Percentiles rank a stretch among this genome's conserved stretches.
Conservation (phyloP, 2,888 invertebrate genomes). For the Suillia variegata region DNA sequence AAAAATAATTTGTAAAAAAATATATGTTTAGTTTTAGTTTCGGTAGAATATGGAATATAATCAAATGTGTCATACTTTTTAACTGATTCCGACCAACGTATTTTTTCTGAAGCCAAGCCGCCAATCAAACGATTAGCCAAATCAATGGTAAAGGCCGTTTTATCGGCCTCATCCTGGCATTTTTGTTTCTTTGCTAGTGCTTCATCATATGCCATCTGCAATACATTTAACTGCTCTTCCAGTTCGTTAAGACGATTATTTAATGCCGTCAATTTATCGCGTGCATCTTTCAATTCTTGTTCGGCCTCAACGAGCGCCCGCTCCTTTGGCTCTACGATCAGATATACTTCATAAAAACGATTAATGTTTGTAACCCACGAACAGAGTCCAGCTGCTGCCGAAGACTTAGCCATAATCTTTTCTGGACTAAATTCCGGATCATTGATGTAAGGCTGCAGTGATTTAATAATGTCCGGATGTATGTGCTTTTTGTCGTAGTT, state of each 20-base stretch:
- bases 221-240: slow-evolving; percentile 75
- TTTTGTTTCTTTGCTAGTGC: slow-evolving; percentile 86
- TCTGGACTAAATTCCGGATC: slow-evolving; percentile 84
- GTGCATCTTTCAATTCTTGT: slow-evolving; percentile 79
- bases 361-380: slow-evolving; percentile 94
- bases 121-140: slow-evolving; percentile 90
- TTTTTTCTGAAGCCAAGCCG: slow-evolving; percentile 90
- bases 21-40: neutral
- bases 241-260: slow-evolving; percentile 72
- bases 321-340: slow-evolving; percentile 90
- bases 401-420: slow-evolving; percentile 82
- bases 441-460: slow-evolving; percentile 65
- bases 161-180: slow-evolving; percentile 91
- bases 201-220: slow-evolving; percentile 83
- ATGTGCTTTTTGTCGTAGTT: slow-evolving; percentile 95
- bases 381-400: slow-evolving; percentile 90
- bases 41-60: too few relatives aligned
- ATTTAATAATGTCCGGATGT: slow-evolving; percentile 84
- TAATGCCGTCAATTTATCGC: slow-evolving; percentile 77
- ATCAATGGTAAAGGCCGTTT: slow-evolving; percentile 86
- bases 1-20: neutral
- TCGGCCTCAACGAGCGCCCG: slow-evolving; percentile 85
- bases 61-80: slow-evolving; percentile 52
- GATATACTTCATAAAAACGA: slow-evolving; percentile 86
- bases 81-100: slow-evolving; percentile 78